Evolutionary conservation across 2,113 vertebrate genomes (phyloP).

Genomic region (Rhynchopsitta pachyrhyncha): DNA sequence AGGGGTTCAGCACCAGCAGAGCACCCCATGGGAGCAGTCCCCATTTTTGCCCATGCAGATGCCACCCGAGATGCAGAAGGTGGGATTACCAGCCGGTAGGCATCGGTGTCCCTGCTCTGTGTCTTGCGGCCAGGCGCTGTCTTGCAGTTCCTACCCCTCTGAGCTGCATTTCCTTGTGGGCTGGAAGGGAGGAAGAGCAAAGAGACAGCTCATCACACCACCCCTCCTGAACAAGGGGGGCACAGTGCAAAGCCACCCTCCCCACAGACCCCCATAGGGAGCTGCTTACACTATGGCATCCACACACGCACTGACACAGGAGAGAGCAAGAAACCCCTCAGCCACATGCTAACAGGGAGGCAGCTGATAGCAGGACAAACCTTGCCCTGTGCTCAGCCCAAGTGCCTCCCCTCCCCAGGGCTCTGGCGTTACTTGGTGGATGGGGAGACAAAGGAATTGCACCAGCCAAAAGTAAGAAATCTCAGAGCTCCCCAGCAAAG

Average conservation of each 20-base stretch:
- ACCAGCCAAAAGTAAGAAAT: background rate
- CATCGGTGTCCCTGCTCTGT: background rate
- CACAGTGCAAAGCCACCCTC: background rate
- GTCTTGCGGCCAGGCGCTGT: background rate
- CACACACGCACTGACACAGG: background rate
- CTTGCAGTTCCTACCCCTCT: background rate
- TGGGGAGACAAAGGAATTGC: background rate
- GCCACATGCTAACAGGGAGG: background rate
- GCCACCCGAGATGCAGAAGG: background rate
- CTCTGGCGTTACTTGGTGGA: background rate
- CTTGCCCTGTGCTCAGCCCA: background rate
- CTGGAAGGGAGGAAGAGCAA: conserved; percentile 8
- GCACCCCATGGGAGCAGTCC: background rate
- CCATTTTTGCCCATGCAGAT: background rate
- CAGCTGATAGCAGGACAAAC: background rate
- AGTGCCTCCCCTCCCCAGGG: background rate
- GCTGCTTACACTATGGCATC: background rate
- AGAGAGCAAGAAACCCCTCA: background rate
- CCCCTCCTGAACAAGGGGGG: background rate
- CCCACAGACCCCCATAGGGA: too few species aligned
- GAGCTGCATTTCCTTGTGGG: background rate
- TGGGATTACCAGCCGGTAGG: background rate
- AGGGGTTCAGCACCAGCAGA: background rate
- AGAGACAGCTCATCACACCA: background rate
- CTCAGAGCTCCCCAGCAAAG: background rate